phyloP scores from a whole-genome alignment of 2,888 invertebrate genomes.

The Eupithecia dodoneata region DNA sequence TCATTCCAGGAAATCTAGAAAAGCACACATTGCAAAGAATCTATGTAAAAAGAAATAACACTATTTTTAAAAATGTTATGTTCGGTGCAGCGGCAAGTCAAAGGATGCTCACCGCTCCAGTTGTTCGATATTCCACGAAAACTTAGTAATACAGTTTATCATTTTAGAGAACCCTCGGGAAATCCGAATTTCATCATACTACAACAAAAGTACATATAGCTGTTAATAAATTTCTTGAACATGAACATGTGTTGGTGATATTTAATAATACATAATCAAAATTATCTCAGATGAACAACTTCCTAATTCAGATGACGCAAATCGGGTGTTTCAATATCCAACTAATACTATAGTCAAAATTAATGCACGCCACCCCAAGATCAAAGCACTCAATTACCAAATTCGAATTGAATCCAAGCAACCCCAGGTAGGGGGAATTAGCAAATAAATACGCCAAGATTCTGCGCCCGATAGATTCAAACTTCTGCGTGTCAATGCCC shows the following conservation, averaged over 20 bases:
- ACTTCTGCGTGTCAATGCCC: conserved; percentile 61
- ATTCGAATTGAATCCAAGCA: conserved; percentile 41
- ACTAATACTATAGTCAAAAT: conserved; percentile 26
- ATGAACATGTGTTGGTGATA: not conserved
- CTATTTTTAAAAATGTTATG: conserved; percentile 4
- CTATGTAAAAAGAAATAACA: not conserved
- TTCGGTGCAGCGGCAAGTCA: conserved; percentile 30
- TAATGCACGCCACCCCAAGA: conserved; percentile 27
- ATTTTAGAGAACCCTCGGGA: conserved; percentile 10
- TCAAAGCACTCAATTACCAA: conserved; percentile 41
- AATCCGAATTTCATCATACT: conserved; percentile 2
- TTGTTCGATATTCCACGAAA: conserved; percentile 18
- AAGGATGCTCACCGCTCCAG: conserved; percentile 20
- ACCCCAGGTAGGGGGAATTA: conserved; percentile 52
- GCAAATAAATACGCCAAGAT: conserved; percentile 49
- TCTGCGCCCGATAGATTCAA: conserved; percentile 53
- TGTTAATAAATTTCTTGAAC: not conserved
- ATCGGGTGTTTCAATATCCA: conserved; percentile 27
- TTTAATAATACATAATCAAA: conserved; percentile 15
- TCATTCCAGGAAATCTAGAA: not conserved
- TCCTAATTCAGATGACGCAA: conserved; percentile 27
- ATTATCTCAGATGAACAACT: not conserved
- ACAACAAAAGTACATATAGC: not conserved
- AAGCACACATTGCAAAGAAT: not conserved
- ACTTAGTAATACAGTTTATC: conserved; percentile 7